phyloP scores from a whole-genome alignment of 2,113 vertebrate genomes.

The Tragelaphus buxtoni region DNA sequence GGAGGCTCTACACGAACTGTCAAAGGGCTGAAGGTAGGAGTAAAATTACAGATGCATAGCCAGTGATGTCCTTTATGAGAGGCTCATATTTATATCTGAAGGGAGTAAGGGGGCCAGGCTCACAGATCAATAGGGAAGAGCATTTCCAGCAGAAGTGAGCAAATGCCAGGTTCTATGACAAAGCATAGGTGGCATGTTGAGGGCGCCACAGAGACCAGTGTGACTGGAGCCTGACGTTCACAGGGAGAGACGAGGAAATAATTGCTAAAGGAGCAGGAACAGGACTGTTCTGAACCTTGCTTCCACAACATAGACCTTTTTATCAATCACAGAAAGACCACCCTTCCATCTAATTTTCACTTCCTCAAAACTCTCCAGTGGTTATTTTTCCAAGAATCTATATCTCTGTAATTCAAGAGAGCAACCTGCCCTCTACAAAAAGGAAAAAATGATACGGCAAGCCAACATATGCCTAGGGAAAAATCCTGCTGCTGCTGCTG shows the following conservation, averaged over 20 bases:
- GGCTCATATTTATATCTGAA: not conserved
- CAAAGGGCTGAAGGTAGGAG: not conserved
- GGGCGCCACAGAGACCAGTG: not conserved
- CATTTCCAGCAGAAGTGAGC: not conserved
- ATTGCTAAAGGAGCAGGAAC: rapidly evolving
- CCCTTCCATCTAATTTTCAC: not conserved
- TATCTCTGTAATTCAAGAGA: not conserved
- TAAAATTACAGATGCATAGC: not conserved
- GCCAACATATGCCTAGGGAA: not conserved
- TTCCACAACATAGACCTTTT: not conserved
- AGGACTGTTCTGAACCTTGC: not conserved
- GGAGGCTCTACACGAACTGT: not conserved
- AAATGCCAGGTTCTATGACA: not conserved
- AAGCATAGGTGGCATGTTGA: not conserved
- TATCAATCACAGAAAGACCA: not conserved
- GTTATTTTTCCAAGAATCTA: conserved; percentile 11
- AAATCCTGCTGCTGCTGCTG: not conserved
- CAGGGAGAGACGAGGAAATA: not conserved
- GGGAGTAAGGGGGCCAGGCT: not conserved
- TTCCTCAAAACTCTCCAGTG: not conserved
- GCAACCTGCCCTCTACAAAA: not conserved
- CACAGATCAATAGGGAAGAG: not conserved
- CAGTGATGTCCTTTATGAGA: not conserved
- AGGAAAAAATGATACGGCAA: not conserved
- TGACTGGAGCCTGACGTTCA: not conserved